Evolutionary conservation across 2,113 vertebrate genomes (phyloP), one percentile per base, ranked within the genome.

Genomic region (Dipodomys spectabilis): DNA sequence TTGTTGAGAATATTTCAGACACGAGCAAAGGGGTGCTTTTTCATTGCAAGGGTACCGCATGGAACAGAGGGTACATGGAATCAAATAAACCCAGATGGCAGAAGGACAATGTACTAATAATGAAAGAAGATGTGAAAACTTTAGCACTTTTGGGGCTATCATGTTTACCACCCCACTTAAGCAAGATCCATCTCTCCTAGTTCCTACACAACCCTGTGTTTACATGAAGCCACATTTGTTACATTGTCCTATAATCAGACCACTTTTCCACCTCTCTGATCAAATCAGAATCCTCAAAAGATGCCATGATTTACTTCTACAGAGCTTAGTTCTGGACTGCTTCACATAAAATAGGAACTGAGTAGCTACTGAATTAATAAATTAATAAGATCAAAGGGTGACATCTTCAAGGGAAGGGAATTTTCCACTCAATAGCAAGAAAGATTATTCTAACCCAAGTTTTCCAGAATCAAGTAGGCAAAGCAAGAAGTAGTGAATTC

Each of bases 1-100:
- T n/a, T 86, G 62, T 72, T 84, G 32, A 84, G 22, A 69, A 82
- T 74, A 78, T 49, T 90, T 62, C 18, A 92, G 25, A 30, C 27
- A 35, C 44, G 92, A 86, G 6, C 15, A 73, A 77, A 90, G 32
- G 67, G 23, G 19, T 65, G 65, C 67, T 27, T 39, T 39, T 3
- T 19, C 13, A 71, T 2, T 64, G 45, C 10, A 87, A 44, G 27
- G 1, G 4, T 74, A 65, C 30, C 64, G 20, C 3, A 2, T 91
- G 27, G 22, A 69, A 86, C 11, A 44, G 4, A 0, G n/a, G 15
- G 0, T 15, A 77, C 39, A n/a, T 7, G 5, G 10, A 30, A 65
- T 27, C 53, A 39, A 57, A 27, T 22, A 69, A 23, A 13, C 4
- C 10, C 25, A 49, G 16, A 77, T 28, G 1, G 35, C 45, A 9